phyloP scores from a whole-genome alignment of 2,113 vertebrate genomes.

The Rhinolophus sinicus region DNA sequence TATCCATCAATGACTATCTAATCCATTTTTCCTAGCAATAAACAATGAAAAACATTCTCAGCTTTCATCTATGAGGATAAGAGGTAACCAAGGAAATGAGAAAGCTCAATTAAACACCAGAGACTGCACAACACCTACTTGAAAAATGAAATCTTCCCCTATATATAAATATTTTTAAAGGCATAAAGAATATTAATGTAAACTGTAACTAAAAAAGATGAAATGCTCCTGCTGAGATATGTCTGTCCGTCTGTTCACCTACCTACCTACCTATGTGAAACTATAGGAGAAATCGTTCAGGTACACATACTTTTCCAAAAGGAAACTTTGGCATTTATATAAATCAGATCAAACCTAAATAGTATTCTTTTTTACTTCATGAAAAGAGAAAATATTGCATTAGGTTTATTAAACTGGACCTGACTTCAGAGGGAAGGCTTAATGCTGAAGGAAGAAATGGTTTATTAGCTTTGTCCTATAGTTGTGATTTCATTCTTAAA shows the following conservation, averaged over 20 bases:
- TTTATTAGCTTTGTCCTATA: background rate
- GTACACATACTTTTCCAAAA: background rate
- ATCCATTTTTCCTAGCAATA: background rate
- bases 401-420: background rate
- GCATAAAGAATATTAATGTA: background rate
- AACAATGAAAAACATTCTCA: background rate
- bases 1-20: background rate
- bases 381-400: background rate
- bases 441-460: background rate
- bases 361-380: background rate
- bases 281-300: background rate
- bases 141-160: background rate
- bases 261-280: background rate
- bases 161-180: background rate
- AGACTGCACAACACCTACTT: background rate
- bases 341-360: background rate
- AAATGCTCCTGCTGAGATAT: background rate
- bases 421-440: background rate
- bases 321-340: background rate
- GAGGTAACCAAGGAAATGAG: background rate
- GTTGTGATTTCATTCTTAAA: slow-evolving; percentile 1
- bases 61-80: background rate
- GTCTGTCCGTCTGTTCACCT: background rate
- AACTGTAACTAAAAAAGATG: background rate
- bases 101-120: background rate